Evolutionary conservation across 2,888 invertebrate species (phyloP), one percentile per base, ranked within the genome.

Genomic region (Dasypogon diadema): DNA sequence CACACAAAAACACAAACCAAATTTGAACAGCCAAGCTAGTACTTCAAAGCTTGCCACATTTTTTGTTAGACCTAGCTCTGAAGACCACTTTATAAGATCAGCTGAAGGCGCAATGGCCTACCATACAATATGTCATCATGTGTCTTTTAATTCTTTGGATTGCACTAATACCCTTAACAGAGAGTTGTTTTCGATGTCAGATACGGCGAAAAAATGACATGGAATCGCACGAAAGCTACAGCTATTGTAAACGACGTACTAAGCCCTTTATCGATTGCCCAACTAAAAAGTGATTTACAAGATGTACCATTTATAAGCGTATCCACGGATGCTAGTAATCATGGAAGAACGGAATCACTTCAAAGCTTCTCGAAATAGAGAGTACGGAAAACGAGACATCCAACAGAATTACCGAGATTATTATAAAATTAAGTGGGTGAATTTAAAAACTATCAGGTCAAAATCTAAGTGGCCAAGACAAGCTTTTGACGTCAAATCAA

Each of bases 311-410:
- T 30, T n/a, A 54, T 70, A 2, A 37, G 54, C 1, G 21, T 70
- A 37, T 21, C 70, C 1, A 70, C 70, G 2, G 70, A 70, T 54
- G 70, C 54, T 21, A 54, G 70, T 54, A 70, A 70, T 54, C 54
- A 70, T 10, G 54, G 70, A 12, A 34, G 54, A 55, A n/a, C n/a
- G n/a, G n/a, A n/a, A n/a, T n/a, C n/a, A n/a, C n/a, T n/a, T n/a
- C n/a, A n/a, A n/a, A n/a, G n/a, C n/a, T n/a, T n/a, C n/a, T n/a
- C n/a, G n/a, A n/a, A n/a, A n/a, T n/a, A n/a, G n/a, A n/a, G n/a
- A n/a, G n/a, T n/a, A n/a, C n/a, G n/a, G n/a, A n/a, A n/a, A n/a
- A n/a, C n/a, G n/a, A n/a, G n/a, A n/a, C n/a, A n/a, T n/a, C n/a
- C n/a, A n/a, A n/a, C n/a, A n/a, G n/a, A n/a, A n/a, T n/a, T n/a